phyloP scores from a whole-genome alignment of 2,888 invertebrate species.

The Heliconius hortense region DNA sequence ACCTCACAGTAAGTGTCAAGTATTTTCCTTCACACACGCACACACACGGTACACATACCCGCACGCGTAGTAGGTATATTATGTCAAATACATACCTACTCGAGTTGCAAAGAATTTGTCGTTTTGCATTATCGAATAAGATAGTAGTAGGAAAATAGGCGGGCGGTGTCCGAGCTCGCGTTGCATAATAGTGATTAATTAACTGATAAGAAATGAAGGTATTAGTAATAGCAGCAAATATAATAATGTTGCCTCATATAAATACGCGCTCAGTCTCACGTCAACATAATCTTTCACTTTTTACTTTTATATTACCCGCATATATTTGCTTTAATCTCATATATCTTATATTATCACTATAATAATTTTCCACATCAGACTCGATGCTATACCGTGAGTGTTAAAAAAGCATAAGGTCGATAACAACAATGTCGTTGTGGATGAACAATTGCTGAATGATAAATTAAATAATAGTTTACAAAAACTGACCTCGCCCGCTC shows the following conservation, averaged over 20 bases:
- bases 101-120: not conserved
- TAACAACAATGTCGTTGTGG: slow-evolving; percentile 71
- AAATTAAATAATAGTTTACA: slow-evolving; percentile 60
- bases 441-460: slow-evolving; percentile 64
- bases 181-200: slow-evolving; percentile 45
- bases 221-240: slow-evolving; percentile 30
- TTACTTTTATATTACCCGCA: slow-evolving; percentile 1
- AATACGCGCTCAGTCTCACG: slow-evolving; percentile 22
- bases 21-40: not conserved
- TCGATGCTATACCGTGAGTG: slow-evolving; percentile 20
- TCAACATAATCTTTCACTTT: slow-evolving; percentile 25
- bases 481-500: slow-evolving; percentile 71
- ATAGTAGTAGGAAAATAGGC: slow-evolving; percentile 30
- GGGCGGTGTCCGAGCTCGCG: slow-evolving; percentile 32
- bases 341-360: too few relatives aligned
- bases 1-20: slow-evolving; percentile 87
- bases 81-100: not conserved
- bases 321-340: not conserved
- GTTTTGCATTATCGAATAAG: slow-evolving; percentile 16
- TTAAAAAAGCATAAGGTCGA: slow-evolving; percentile 64
- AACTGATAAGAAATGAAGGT: slow-evolving; percentile 44
- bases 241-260: slow-evolving; percentile 33
- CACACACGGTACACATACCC: too few relatives aligned
- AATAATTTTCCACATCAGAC: not conserved
- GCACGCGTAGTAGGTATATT: not conserved